Evolutionary conservation across 2,113 vertebrate genomes (phyloP), one percentile per base, ranked within the genome.

Genomic region (Amblyopsis rosae): DNA sequence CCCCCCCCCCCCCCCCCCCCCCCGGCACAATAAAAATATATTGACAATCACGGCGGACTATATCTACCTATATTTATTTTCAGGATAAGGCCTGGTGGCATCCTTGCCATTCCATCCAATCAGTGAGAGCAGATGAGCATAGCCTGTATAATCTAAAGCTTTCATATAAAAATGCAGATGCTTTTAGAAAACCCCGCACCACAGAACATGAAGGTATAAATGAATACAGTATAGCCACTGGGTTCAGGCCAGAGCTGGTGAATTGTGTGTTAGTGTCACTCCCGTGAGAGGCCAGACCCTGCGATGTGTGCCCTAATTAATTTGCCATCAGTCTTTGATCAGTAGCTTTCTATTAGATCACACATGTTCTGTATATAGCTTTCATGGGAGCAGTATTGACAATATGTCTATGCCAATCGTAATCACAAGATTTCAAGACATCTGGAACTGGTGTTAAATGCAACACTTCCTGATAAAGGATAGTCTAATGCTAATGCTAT

Each of bases 271-370:
- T 61, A 73, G 15, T 58, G 59, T 67, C 19, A 47, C 62, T 61
- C 70, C 60, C 72, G 4, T 7, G 70, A 66, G 77, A 62, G 45
- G 33, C 55, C 16, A 13, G 1, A 3, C 13, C 12, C 63, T 84
- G 85, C 84, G 72, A 86, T 82, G 79, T 72, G 12, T 19, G 9
- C 62, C 73, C 59, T 77, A 82, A 87, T 83, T 82, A 82, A 76
- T 72, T 64, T 35, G 47, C 67, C 63, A 49, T 62, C 19, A 45
- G 17, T 56, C 66, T 86, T 81, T 81, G 70, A 86, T 76, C 73
- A 69, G 64, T 65, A 5, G 65, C 71, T 74, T 85, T 80, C 76
- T 68, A 73, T 16, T 70, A 69, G 48, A 69, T 61, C 63, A 79
- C 68, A 26, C 26, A 26, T 26, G 26, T 67, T 69, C 9, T 51